These are phyloP conservation scores for Catostylus mosaicus DNA, from an alignment of 30 jellyfish, hydroid and myxozoan species.

Conservation along the genomic window DNA sequence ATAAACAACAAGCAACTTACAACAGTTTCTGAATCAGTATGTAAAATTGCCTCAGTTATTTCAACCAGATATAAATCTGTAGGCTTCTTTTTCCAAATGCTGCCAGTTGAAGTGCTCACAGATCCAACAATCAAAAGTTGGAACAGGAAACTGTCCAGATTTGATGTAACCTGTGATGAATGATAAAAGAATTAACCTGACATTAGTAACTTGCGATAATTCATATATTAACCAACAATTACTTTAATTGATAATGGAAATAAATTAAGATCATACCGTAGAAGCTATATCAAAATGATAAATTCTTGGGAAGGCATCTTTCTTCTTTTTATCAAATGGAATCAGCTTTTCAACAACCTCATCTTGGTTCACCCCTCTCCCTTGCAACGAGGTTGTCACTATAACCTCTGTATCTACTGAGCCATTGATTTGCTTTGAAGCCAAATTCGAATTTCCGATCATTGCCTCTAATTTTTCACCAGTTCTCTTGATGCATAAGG, in stretches of 20 bases:
- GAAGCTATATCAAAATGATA: constrained; percentile 84
- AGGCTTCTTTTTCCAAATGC: constrained; percentile 72
- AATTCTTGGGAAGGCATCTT: constrained; percentile 78
- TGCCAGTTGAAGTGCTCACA: constrained; percentile 62
- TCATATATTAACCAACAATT: not conserved
- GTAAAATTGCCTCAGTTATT: constrained; percentile 29
- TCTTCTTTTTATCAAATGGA: constrained; percentile 51
- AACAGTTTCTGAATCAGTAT: not conserved
- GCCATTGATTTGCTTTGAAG: constrained; percentile 23
- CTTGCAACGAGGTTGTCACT: constrained; percentile 71
- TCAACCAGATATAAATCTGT: constrained; percentile 70
- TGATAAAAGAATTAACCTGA: not conserved
- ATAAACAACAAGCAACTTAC: too few relatives aligned
- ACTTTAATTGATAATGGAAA: not conserved
- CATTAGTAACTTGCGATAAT: not conserved
- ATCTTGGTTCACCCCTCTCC: constrained; percentile 55
- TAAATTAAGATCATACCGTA: constrained; percentile 28
- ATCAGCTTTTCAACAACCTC: constrained; percentile 49
- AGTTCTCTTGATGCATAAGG: constrained; percentile 25
- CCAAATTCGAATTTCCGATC: constrained; percentile 8
- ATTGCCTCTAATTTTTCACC: constrained; percentile 34
- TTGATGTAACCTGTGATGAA: constrained; percentile 34
- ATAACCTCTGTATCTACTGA: constrained; percentile 26
- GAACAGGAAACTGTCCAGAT: constrained; percentile 64
- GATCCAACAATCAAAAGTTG: constrained; percentile 67